Conservation (phyloP, 2,888 invertebrate species). For the Diogma glabrata region DNA sequence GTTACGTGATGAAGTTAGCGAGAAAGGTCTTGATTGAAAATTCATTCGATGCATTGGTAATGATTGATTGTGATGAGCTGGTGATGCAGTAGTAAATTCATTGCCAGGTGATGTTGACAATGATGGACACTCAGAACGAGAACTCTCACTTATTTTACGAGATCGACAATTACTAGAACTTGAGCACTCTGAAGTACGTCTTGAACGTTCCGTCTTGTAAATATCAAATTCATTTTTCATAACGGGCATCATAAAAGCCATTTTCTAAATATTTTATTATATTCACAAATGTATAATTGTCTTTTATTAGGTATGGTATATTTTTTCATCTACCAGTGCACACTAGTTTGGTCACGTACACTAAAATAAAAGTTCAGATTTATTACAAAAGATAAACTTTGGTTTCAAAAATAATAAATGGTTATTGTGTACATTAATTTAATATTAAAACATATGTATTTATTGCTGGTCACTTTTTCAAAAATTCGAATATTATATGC, state of each 20-base stretch:
- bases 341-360: too few relatives aligned
- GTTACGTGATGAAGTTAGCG: slow-evolving; percentile 46
- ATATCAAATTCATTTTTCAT: slow-evolving; percentile 90
- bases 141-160: slow-evolving; percentile 47
- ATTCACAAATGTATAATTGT: too few relatives aligned
- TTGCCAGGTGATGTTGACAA: slow-evolving; percentile 51
- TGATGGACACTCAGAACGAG: slow-evolving; percentile 49
- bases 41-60: slow-evolving; percentile 28
- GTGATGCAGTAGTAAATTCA: slow-evolving; percentile 39
- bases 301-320: too few relatives aligned
- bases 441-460: too few relatives aligned
- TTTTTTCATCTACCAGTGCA: too few relatives aligned
- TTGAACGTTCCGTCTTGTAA: slow-evolving; percentile 65
- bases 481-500: too few relatives aligned
- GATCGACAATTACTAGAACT: slow-evolving; percentile 38
- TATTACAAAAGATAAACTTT: too few relatives aligned
- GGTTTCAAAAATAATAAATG: too few relatives aligned
- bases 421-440: too few relatives aligned
- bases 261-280: slow-evolving; percentile 31
- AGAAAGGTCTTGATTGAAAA: slow-evolving; percentile 41
- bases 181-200: slow-evolving; percentile 65
- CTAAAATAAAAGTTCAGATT: too few relatives aligned
- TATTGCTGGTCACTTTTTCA: too few relatives aligned
- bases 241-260: slow-evolving; percentile 95
- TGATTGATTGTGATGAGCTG: slow-evolving; percentile 41